Evolutionary conservation across 2,888 invertebrate species (phyloP), one percentile per base, ranked within the genome.

Genomic region (Caenorhabditis zanzibari): DNA sequence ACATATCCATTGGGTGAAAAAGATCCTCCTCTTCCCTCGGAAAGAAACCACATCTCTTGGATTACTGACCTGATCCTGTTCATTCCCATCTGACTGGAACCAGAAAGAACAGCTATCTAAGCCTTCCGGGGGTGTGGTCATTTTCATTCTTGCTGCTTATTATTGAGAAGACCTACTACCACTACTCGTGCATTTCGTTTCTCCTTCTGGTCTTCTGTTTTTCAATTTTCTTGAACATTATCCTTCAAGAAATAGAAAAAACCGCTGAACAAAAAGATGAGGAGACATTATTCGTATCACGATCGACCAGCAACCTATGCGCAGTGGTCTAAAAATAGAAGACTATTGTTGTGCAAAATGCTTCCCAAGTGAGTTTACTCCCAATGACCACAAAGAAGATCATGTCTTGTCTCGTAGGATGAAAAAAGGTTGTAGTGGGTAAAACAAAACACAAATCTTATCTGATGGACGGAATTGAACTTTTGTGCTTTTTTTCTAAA

Each of bases 311-410:
- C 77, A 77, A 63, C 82, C 58, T 77, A 82, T 73, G 82, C 77
- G 38, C 82, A 82, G 54, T 82, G 82, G 82, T 77, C 77, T 77
- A 82, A 77, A 77, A 82, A 82, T 82, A 77, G 82, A 76, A 49
- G 73, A 56, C 74, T 83, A 54, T 83, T 83, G 63, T 75, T 83
- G 83, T 83, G 83, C 83, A 83, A 83, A 75, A 83, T 83, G 83
- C 74, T 83, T 73, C 83, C 83, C 69, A 80, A 80, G 83, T 83
- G 68, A 79, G 83, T 83, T 82, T 74, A 58, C 68, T 28, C 9
- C 44, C 35, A n/a, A 66, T 73, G 72, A 66, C 66, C 72, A 80
- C 26, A 26, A 38, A 64, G 56, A 54, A 59, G 28, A 76, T 68
- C 61, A 73, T 61, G 19, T 49, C 47, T 19, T 22, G 49, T 38